Percentiles rank a stretch among this genome's conserved stretches.
These are phyloP conservation scores for Crypturellus tataupa DNA, from an alignment of 2,797 vertebrate genomes.

Conservation along the genomic window DNA sequence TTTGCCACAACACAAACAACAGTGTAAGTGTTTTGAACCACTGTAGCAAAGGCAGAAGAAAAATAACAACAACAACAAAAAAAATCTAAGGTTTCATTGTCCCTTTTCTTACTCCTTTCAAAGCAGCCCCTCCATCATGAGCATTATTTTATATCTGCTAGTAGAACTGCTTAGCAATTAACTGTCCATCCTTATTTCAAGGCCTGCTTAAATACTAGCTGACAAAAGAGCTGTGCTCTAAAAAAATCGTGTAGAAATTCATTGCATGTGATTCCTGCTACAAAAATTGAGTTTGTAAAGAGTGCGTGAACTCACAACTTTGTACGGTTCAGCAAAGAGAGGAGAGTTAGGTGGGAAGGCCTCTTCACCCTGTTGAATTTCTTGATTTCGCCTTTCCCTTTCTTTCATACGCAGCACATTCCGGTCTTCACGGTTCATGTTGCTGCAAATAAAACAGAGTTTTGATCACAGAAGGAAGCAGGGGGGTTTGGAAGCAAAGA, in stretches of 20 bases:
- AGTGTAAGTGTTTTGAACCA: background rate
- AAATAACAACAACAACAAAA: too few species aligned
- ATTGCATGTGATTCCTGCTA: background rate
- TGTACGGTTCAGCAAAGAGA: slow-evolving; percentile 98
- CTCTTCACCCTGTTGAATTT: slow-evolving; percentile 99
- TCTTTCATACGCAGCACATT: slow-evolving; percentile 99
- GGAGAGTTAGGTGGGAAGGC: slow-evolving; percentile 97
- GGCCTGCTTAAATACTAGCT: background rate
- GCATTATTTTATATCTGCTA: background rate
- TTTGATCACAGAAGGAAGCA: slow-evolving; percentile 37
- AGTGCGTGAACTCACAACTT: slow-evolving; percentile 93
- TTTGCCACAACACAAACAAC: background rate
- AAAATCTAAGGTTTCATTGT: background rate
- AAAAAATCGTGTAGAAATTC: background rate
- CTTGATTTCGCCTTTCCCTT: slow-evolving; percentile 99
- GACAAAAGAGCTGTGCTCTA: background rate
- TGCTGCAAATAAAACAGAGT: slow-evolving; percentile 87
- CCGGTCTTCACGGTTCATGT: slow-evolving; percentile 99
- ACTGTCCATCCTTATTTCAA: background rate
- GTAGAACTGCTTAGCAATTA: background rate
- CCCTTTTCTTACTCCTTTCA: background rate
- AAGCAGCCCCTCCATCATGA: background rate
- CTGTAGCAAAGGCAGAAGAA: background rate
- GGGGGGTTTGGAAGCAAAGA: background rate
- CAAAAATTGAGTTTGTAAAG: background rate